A percentile compares a stretch with the other conserved stretches of the same genome.
phyloP scores from a whole-genome alignment of 92 coral and sea anemone genomes.

The Siderastrea radians region DNA sequence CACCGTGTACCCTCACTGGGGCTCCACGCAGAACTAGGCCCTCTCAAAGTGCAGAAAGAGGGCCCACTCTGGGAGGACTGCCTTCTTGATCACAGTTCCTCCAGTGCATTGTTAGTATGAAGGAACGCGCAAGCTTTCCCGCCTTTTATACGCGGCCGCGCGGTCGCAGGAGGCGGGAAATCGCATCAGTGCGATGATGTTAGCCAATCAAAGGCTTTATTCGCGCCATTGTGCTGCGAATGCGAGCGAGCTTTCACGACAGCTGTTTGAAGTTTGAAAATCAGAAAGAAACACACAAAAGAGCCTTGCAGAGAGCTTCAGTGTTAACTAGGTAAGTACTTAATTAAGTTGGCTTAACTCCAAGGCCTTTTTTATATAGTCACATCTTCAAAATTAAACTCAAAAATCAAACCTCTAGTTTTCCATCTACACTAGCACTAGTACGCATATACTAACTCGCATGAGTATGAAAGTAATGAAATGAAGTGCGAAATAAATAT shows the following conservation, averaged over 20 bases:
- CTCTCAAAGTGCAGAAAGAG: constrained; percentile 73
- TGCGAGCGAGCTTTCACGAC: not conserved
- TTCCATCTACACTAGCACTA: not conserved
- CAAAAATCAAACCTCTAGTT: too few species aligned
- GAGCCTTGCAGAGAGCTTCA: constrained; percentile 20
- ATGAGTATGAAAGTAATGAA: not conserved
- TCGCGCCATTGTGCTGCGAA: constrained; percentile 44
- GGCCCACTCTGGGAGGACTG: constrained; percentile 84
- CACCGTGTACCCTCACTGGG: constrained; percentile 85
- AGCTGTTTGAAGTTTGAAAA: constrained; percentile 29
- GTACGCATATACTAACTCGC: too few species aligned
- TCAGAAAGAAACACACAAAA: not conserved
- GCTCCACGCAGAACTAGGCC: constrained; percentile 83
- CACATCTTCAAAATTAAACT: too few species aligned
- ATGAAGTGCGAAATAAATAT: not conserved
- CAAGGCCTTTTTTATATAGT: not conserved
- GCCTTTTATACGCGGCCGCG: constrained; percentile 68
- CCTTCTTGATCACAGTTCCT: constrained; percentile 95
- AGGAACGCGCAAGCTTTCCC: constrained; percentile 40
- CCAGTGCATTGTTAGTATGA: constrained; percentile 97
- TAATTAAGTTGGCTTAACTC: not conserved
- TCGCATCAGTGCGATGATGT: constrained; percentile 21
- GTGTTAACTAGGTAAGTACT: constrained; percentile 23
- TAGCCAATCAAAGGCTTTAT: constrained; percentile 40
- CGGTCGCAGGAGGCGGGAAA: constrained; percentile 30